These are phyloP conservation scores for Neomonachus schauinslandi DNA, from an alignment of 2,113 vertebrate genomes.

Conservation along the genomic window DNA sequence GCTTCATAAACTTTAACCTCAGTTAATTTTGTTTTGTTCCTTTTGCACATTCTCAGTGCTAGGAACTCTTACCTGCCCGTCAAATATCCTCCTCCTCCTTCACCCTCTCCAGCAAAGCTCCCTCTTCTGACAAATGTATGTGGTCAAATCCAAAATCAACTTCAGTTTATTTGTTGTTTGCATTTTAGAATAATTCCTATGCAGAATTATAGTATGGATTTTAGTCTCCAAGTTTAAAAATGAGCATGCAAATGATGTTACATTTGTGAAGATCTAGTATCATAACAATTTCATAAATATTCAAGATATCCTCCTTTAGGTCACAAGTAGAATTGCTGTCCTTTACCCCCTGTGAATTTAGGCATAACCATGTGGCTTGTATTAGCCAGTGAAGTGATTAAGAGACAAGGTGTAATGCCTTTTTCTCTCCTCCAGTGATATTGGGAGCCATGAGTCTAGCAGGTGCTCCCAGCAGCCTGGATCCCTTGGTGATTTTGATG, in stretches of 20 bases:
- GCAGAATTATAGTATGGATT: neutral
- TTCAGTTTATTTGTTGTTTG: neutral
- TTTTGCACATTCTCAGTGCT: neutral
- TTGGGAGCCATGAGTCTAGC: neutral
- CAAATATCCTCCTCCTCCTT: slow-evolving; percentile 38
- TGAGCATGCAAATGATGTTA: neutral
- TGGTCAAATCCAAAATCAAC: slow-evolving; percentile 51
- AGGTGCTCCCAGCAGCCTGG: neutral
- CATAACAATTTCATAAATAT: slow-evolving; percentile 37
- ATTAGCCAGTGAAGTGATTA: slow-evolving; percentile 12
- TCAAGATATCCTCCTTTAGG: neutral
- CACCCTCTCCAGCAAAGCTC: neutral
- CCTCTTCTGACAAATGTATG: slow-evolving; percentile 19
- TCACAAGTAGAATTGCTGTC: neutral
- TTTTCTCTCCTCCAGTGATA: neutral
- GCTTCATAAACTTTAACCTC: slow-evolving; percentile 46
- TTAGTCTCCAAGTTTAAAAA: slow-evolving; percentile 21
- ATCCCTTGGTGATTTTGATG: neutral
- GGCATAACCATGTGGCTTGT: neutral
- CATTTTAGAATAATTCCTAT: neutral
- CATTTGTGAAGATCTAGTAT: neutral
- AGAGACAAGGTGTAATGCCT: neutral
- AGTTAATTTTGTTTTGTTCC: slow-evolving; percentile 33
- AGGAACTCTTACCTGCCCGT: slow-evolving; percentile 29
- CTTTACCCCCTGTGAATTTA: neutral